Base-by-base conservation (phyloP, 2,113 vertebrate genomes). In the Tragulus kanchil region DNA sequence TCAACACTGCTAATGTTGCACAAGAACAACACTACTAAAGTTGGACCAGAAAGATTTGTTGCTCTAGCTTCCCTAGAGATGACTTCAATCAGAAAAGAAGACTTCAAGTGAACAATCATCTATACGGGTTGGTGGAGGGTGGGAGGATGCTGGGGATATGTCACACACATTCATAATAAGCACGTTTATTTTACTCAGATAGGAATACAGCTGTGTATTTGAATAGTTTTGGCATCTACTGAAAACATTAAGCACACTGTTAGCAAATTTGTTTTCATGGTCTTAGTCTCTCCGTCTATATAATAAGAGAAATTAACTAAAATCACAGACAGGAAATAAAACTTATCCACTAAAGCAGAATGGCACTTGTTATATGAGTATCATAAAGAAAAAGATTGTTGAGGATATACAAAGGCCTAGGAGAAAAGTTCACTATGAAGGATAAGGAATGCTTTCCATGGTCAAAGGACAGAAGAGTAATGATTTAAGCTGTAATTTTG, bases 211-310 rank as follows among this genome's bases (percentile, higher is more conserved):
- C 16, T 65, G 3, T 15, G 26, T 86, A n/a, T 6, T 77, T 75
- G 69, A 14, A 50, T n/a, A 75, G 28, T 75, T 69, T 50, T 36
- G 19, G 12, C 28, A 93, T 56, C 13, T 42, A 50, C 36, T 78
- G 50, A 79, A 97, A 93, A 48, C 6, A 85, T 58, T 59, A 93
- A 89, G 7, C 13, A 58, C n/a, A 8, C 25, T 77, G 11, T 81
- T 85, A 71, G 89, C 23, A 94, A 82, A 50, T 89, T 79, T 42
- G 36, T 84, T 89, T 86, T 69, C 31, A 61, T 12, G 12, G 21
- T 81, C 62, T 95, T 62, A 67, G 69, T 95, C 94, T 97, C 64
- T 81, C n/a, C 52, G 64, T 59, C 23, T 88, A 5, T 45, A 50
- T 54, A 78, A 85, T 90, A 69, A 94, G 23, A 96, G 14, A 8